A percentile compares a stretch with the other conserved stretches of the same genome.
Evolutionary conservation across 1,140 invertebrate genomes (phyloP).

Genomic region (Drosophila rhopaloa): DNA sequence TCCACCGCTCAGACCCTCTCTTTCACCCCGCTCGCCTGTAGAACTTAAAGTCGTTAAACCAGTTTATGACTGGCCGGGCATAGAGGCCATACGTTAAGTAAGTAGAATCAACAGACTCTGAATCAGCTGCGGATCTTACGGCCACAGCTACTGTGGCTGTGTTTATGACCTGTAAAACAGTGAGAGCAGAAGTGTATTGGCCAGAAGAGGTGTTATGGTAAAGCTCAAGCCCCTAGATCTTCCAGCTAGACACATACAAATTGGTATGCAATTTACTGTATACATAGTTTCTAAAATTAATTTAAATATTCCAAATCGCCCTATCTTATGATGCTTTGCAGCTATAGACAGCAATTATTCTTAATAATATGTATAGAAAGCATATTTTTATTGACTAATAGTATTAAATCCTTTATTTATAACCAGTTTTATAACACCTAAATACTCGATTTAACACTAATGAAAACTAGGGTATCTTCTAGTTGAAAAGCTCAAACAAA

Average conservation of each 20-base stretch:
- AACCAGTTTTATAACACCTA: no score
- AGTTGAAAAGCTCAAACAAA: no score
- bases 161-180: slow-evolving; percentile 12
- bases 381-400: no score
- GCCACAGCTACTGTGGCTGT: slow-evolving; percentile 24
- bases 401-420: no score
- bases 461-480: not conserved
- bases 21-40: slow-evolving; percentile 17
- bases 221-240: not conserved
- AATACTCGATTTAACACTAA: no score
- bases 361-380: no score
- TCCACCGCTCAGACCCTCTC: not conserved
- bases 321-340: no score
- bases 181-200: not conserved
- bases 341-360: no score
- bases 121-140: slow-evolving; percentile 45
- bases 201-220: not conserved
- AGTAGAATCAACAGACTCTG: slow-evolving; percentile 70
- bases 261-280: not conserved
- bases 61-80: slow-evolving; percentile 70
- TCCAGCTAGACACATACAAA: not conserved
- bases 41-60: slow-evolving; percentile 73
- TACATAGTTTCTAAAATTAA: no score
- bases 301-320: no score
- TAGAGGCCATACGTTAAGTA: slow-evolving; percentile 62